phyloP scores from a whole-genome alignment of 1,140 invertebrate species.

The Papilio polyxenes region DNA sequence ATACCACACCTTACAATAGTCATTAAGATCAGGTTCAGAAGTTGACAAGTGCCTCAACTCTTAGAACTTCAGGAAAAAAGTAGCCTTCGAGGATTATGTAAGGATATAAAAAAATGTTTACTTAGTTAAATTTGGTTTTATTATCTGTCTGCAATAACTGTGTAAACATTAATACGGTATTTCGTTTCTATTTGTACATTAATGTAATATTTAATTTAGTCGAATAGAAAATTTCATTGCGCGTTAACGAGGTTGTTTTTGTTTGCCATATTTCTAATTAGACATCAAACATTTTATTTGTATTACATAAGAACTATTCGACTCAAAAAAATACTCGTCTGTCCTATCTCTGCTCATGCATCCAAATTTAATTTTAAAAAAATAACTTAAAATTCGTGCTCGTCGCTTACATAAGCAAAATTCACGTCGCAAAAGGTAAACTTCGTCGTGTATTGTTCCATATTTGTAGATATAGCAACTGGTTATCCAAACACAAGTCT shows the following conservation, averaged over 20 bases:
- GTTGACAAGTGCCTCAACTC: too few relatives aligned
- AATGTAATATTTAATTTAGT: background rate
- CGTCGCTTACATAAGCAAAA: background rate
- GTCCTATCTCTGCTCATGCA: background rate
- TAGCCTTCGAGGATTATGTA: too few relatives aligned
- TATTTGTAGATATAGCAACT: slow-evolving; percentile 14
- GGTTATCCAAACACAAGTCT: slow-evolving; percentile 27
- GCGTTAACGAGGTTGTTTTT: background rate
- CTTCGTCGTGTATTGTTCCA: slow-evolving; percentile 20
- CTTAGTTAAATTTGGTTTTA: background rate
- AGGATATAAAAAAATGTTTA: too few relatives aligned
- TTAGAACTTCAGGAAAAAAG: too few relatives aligned
- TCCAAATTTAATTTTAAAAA: background rate
- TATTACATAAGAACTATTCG: background rate
- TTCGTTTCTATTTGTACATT: background rate
- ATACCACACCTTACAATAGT: too few relatives aligned
- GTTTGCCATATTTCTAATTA: slow-evolving; percentile 6
- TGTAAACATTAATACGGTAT: background rate
- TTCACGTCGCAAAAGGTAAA: slow-evolving; percentile 25
- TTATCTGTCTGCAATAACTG: background rate
- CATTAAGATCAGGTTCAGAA: too few relatives aligned
- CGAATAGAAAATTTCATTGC: background rate
- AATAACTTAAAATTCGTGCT: background rate
- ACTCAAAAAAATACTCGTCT: background rate
- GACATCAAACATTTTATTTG: background rate